A percentile compares a stretch with the other conserved stretches of the same genome.
phyloP scores from a whole-genome alignment of 2,113 vertebrate species.

The Ivindomyrus marchei region DNA sequence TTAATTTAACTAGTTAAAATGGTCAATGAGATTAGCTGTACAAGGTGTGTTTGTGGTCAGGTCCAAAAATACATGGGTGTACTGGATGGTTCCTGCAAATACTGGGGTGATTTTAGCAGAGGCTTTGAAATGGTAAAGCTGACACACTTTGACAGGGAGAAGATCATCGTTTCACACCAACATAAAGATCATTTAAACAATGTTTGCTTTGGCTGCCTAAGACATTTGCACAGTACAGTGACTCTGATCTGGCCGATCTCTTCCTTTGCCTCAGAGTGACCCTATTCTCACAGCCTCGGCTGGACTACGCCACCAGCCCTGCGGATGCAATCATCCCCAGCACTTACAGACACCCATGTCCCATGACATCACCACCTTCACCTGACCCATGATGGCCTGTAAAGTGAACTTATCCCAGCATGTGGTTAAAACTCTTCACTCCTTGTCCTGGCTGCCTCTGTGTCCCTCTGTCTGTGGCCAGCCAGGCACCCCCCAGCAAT shows the following conservation, averaged over 20 bases:
- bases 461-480: background rate
- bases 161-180: too few species aligned
- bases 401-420: background rate
- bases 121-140: too few species aligned
- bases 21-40: too few species aligned
- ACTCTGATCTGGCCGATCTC: background rate
- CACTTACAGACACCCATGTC: background rate
- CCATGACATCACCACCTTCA: background rate
- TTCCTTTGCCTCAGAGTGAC: background rate
- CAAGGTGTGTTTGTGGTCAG: too few species aligned
- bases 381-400: background rate
- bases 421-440: background rate
- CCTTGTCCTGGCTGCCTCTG: background rate
- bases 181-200: too few species aligned
- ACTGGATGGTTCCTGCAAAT: too few species aligned
- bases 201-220: too few species aligned
- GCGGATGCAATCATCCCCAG: background rate
- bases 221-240: too few species aligned
- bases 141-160: too few species aligned
- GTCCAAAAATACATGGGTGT: too few species aligned
- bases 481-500: background rate
- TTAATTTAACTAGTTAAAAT: too few species aligned
- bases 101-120: too few species aligned
- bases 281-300: background rate
- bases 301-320: background rate